These are phyloP conservation scores for Philereme vetulata DNA, from an alignment of 2,888 invertebrate species.

Conservation along the genomic window DNA sequence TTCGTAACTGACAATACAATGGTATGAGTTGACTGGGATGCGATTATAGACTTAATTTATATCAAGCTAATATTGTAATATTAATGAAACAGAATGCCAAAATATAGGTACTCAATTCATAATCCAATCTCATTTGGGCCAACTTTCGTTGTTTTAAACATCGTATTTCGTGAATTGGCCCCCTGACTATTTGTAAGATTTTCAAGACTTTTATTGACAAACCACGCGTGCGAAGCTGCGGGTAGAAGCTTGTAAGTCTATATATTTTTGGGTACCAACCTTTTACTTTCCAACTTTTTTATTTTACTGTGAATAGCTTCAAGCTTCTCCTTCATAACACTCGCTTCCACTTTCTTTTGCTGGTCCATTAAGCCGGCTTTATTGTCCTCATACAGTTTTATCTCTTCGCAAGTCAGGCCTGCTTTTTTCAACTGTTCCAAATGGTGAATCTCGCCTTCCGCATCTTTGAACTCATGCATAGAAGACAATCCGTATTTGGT, in stretches of 20 bases:
- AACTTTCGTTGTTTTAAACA: too few relatives aligned
- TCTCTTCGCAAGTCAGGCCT: conserved; percentile 76
- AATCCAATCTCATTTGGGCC: too few relatives aligned
- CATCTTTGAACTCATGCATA: conserved; percentile 68
- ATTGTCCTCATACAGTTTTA: conserved; percentile 75
- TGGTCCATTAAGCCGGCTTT: conserved; percentile 64
- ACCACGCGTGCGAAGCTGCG: too few relatives aligned
- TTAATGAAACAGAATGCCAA: too few relatives aligned
- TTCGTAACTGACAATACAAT: too few relatives aligned
- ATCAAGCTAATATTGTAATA: too few relatives aligned
- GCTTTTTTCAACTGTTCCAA: conserved; percentile 74
- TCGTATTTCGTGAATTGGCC: too few relatives aligned
- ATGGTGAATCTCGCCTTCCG: conserved; percentile 63
- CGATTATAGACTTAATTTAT: too few relatives aligned
- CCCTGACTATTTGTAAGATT: too few relatives aligned
- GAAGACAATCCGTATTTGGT: conserved; percentile 72
- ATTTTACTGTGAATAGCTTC: conserved; percentile 64
- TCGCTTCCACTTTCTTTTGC: conserved; percentile 61
- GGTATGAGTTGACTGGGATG: too few relatives aligned
- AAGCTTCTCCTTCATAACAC: conserved; percentile 58
- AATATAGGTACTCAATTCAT: too few relatives aligned
- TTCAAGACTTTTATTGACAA: too few relatives aligned
- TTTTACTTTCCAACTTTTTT: conserved; percentile 41
- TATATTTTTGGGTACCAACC: conserved; percentile 44
- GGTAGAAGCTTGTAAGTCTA: neutral